Evolutionary conservation across 2,888 invertebrate genomes (phyloP).

Genomic region (Orchestes rusci): DNA sequence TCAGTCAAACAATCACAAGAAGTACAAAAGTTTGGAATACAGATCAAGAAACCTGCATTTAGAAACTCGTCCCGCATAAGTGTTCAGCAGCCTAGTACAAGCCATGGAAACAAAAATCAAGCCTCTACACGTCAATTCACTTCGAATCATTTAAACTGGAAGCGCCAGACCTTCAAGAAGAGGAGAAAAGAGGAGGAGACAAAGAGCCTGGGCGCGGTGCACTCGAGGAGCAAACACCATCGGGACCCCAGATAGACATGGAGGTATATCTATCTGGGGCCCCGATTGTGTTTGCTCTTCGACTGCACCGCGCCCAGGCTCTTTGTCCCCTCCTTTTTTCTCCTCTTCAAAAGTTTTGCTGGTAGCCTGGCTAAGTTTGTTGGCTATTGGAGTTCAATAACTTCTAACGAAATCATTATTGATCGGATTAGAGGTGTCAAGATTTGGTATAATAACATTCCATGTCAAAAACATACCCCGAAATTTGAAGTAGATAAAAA

Average conservation of each 20-base stretch:
- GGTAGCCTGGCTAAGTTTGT: background rate
- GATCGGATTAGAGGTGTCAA: constrained; percentile 1
- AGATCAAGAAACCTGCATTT: background rate
- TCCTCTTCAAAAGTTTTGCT: no score
- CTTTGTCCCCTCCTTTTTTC: no score
- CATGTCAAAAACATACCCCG: background rate
- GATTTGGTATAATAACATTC: background rate
- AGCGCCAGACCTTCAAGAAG: background rate
- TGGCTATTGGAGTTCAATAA: background rate
- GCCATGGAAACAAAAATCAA: background rate
- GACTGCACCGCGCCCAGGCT: no score
- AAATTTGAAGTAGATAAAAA: background rate
- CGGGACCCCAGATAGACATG: background rate
- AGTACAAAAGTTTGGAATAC: background rate
- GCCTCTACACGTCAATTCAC: background rate
- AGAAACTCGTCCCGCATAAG: no score
- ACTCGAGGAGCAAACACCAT: background rate
- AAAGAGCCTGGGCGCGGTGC: background rate
- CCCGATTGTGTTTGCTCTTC: no score
- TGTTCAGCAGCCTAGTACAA: background rate
- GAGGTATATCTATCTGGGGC: background rate
- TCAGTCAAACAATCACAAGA: background rate
- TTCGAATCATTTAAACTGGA: constrained; percentile 2
- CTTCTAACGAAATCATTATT: background rate
- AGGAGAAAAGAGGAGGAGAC: constrained; percentile 2